Percentiles rank a stretch among this genome's conserved stretches.
Conservation (phyloP, 2,797 vertebrate species). For the Sarcoramphus papa region DNA sequence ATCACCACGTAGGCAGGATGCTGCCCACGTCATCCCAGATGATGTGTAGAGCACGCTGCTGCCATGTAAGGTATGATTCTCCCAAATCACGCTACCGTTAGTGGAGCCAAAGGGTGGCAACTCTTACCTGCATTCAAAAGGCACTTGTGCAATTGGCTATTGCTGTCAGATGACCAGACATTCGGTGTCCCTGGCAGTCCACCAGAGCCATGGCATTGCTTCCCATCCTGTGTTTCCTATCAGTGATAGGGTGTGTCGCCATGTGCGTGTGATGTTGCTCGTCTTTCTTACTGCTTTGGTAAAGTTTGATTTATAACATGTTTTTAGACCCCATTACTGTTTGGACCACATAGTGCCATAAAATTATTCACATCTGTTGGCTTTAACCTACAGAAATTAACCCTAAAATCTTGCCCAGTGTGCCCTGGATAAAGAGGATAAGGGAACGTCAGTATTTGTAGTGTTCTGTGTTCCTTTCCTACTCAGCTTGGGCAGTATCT, state of each 20-base stretch:
- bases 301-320: neutral
- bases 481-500: neutral
- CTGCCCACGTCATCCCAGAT: neutral
- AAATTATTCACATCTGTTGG: neutral
- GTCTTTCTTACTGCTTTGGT: neutral
- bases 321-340: neutral
- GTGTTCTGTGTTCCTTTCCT: neutral
- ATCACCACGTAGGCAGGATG: neutral
- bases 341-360: neutral
- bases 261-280: neutral
- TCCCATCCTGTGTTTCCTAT: neutral
- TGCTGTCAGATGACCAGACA: neutral
- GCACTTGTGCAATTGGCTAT: neutral
- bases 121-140: neutral
- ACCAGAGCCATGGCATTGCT: neutral
- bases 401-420: neutral
- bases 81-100: neutral
- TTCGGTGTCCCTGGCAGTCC: neutral
- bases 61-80: neutral
- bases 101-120: neutral
- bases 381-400: neutral
- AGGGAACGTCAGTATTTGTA: neutral
- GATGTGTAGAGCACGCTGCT: neutral
- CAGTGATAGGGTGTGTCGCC: neutral
- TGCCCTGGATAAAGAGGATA: neutral